Percentiles rank a stretch among this genome's conserved stretches.
Evolutionary conservation across 2,888 invertebrate species (phyloP).

Genomic region (Meandrusa payeni): DNA sequence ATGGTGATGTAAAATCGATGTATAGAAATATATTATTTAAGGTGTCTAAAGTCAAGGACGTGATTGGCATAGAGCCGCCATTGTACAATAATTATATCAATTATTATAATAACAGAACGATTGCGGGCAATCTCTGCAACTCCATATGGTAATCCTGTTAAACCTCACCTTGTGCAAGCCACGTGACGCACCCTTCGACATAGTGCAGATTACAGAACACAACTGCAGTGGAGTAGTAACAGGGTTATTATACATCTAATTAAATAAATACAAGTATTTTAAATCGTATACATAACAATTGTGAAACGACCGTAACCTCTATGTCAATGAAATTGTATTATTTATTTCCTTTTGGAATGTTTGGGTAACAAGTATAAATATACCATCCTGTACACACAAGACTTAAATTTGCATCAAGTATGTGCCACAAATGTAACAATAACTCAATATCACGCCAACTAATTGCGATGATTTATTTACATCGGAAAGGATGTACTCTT

Average conservation of each 20-base stretch:
- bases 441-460: no score
- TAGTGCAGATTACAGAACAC: constrained; percentile 12
- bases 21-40: no score
- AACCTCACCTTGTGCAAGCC: constrained; percentile 18
- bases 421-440: no score
- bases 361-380: no score
- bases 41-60: constrained; percentile 4
- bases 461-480: no score
- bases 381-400: no score
- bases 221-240: constrained; percentile 9
- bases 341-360: no score
- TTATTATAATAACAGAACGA: constrained; percentile 4
- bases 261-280: constrained; percentile 23
- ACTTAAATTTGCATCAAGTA: no score
- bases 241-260: constrained; percentile 19
- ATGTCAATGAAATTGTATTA: no score
- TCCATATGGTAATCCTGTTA: constrained; percentile 20
- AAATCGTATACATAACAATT: constrained; percentile 11
- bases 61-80: background rate
- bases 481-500: no score
- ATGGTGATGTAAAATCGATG: no score
- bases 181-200: constrained; percentile 15
- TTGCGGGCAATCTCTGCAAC: constrained; percentile 2
- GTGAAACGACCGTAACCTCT: background rate
- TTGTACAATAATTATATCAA: constrained; percentile 9